Evolutionary conservation across 2,797 vertebrate genomes (phyloP).

Genomic region (Lemur catta): DNA sequence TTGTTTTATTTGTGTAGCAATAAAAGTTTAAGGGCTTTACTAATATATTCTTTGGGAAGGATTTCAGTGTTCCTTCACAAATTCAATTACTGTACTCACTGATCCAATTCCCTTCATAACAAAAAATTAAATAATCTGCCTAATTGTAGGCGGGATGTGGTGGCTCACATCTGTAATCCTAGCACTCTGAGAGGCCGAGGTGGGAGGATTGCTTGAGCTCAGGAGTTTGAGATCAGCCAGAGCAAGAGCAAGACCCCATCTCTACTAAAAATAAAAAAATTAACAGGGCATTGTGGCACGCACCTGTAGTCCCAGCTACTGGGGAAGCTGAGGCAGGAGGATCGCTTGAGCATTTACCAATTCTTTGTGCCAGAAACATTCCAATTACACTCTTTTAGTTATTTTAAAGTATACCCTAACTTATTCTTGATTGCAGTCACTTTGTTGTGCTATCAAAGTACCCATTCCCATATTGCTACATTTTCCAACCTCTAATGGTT

Average conservation of each 20-base stretch:
- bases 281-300: fast-evolving
- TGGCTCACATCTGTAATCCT: too few relatives aligned
- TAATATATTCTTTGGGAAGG: background rate
- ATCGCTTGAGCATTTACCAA: background rate
- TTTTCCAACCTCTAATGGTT: background rate
- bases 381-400: background rate
- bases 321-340: too few relatives aligned
- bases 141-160: background rate
- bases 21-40: background rate
- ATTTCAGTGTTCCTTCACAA: background rate
- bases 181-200: too few relatives aligned
- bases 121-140: background rate
- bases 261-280: too few relatives aligned
- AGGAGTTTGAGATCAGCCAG: too few relatives aligned
- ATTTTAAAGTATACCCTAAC: background rate
- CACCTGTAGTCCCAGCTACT: too few relatives aligned
- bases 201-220: too few relatives aligned
- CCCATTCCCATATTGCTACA: background rate
- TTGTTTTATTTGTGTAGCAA: background rate
- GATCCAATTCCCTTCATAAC: background rate
- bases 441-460: background rate
- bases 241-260: too few relatives aligned
- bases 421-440: background rate
- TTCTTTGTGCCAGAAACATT: background rate
- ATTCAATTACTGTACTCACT: background rate